A percentile compares a stretch with the other conserved stretches of the same genome.
These are phyloP conservation scores for Hestina assimilis DNA, from an alignment of 1,140 invertebrate genomes.

Conservation along the genomic window DNA sequence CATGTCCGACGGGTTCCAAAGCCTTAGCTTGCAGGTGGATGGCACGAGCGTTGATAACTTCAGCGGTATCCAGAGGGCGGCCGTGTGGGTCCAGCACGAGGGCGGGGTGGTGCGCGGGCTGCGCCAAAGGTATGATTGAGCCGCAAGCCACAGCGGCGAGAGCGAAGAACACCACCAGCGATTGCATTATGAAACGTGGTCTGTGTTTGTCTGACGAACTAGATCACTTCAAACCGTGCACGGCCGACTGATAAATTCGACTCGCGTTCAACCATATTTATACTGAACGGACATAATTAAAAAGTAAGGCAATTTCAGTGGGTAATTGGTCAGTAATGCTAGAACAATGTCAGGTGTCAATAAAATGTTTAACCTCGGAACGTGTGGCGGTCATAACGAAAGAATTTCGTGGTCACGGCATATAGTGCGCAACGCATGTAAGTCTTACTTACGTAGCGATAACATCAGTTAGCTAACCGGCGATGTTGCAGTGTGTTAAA, in stretches of 20 bases:
- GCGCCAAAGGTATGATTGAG: conserved; percentile 53
- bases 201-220: conserved; percentile 61
- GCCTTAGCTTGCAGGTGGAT: conserved; percentile 68
- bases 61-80: conserved; percentile 70
- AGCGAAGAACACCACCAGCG: conserved; percentile 54
- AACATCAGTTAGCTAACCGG: conserved; percentile 29
- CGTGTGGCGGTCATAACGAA: conserved; percentile 57
- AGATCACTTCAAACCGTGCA: conserved; percentile 66
- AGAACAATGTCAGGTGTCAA: conserved; percentile 74
- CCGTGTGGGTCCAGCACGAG: conserved; percentile 62
- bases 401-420: conserved; percentile 64
- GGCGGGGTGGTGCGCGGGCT: conserved; percentile 54
- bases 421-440: conserved; percentile 56
- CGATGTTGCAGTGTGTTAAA: conserved; percentile 16
- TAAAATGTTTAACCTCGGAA: conserved; percentile 63
- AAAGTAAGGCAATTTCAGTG: conserved; percentile 66
- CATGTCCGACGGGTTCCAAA: conserved; percentile 47
- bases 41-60: conserved; percentile 73
- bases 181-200: conserved; percentile 71
- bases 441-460: conserved; percentile 30
- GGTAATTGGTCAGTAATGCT: conserved; percentile 53
- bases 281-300: conserved; percentile 71
- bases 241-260: conserved; percentile 64
- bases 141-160: conserved; percentile 51
- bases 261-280: conserved; percentile 55